These are phyloP conservation scores for Heterodera filipjevi DNA, from an alignment of 2,888 invertebrate genomes.

Conservation along the genomic window DNA sequence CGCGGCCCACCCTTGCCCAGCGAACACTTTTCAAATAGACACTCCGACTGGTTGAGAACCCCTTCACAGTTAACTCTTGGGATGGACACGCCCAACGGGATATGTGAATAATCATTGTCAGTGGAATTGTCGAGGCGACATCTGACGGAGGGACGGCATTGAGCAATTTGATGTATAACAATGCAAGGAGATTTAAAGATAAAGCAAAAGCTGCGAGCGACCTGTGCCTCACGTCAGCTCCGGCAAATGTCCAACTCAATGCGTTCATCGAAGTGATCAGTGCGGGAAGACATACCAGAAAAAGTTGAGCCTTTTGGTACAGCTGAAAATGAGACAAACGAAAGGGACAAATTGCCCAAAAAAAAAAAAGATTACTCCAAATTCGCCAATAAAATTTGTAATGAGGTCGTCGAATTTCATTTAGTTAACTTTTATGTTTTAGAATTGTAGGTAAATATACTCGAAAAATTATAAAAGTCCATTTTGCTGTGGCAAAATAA, in stretches of 20 bases:
- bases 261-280: constrained; percentile 64
- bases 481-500: too few species aligned
- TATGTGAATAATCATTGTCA: constrained; percentile 40
- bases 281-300: constrained; percentile 63
- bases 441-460: too few species aligned
- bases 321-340: constrained; percentile 59
- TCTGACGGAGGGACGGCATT: too few species aligned
- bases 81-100: not conserved
- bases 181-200: constrained; percentile 2
- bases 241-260: constrained; percentile 65
- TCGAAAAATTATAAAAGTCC: too few species aligned
- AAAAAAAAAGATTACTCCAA: constrained; percentile 45
- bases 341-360: not conserved
- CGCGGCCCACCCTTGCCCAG: constrained; percentile 21
- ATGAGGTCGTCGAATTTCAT: constrained; percentile 66
- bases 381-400: constrained; percentile 62
- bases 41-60: constrained; percentile 25
- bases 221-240: constrained; percentile 52
- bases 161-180: constrained; percentile 7
- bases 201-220: constrained; percentile 12
- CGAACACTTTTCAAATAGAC: constrained; percentile 40
- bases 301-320: constrained; percentile 60
- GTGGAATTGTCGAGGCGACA: constrained; percentile 49
- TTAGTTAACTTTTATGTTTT: too few species aligned
- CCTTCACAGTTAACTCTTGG: constrained; percentile 29